Conservation (phyloP, 1,140 invertebrate species). For the Brachionus calyciflorus region DNA sequence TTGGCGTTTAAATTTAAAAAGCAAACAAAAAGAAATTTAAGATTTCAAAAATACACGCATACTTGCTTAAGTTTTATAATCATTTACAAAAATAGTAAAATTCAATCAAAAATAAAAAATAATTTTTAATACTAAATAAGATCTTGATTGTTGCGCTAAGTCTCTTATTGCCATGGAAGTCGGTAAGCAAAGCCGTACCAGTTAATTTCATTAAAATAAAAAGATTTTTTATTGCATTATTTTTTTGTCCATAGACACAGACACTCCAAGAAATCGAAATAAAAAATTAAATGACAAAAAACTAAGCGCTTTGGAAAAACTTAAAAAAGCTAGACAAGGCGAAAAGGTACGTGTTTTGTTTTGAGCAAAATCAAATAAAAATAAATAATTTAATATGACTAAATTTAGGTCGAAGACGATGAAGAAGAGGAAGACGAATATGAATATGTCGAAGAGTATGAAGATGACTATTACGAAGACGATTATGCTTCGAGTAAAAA, state of each 20-base stretch:
- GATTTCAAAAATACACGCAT: too few relatives aligned
- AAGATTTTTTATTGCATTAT: too few relatives aligned
- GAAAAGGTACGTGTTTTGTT: not conserved
- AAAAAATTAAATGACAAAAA: constrained; percentile 44
- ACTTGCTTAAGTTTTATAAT: too few relatives aligned
- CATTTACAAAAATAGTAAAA: too few relatives aligned
- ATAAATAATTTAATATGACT: not conserved
- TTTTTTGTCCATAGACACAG: not conserved
- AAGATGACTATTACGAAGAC: constrained; percentile 3
- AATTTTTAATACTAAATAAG: too few relatives aligned
- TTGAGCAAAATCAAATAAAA: too few relatives aligned
- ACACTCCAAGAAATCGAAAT: not conserved
- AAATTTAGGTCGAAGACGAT: not conserved
- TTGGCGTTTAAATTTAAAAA: too few relatives aligned
- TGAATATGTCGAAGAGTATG: constrained; percentile 37
- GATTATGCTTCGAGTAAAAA: not conserved
- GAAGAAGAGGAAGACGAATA: constrained; percentile 45
- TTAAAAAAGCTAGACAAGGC: constrained; percentile 39
- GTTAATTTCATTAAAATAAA: too few relatives aligned
- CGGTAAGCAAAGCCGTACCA: not conserved
- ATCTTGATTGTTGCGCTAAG: too few relatives aligned
- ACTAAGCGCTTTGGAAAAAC: constrained; percentile 44
- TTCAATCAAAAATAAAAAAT: too few relatives aligned
- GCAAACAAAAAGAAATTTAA: too few relatives aligned
- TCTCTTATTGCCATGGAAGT: too few relatives aligned